Percentiles rank a stretch among this genome's conserved stretches.
phyloP scores from a whole-genome alignment of 2,888 invertebrate species.

The Eupithecia centaureata region DNA sequence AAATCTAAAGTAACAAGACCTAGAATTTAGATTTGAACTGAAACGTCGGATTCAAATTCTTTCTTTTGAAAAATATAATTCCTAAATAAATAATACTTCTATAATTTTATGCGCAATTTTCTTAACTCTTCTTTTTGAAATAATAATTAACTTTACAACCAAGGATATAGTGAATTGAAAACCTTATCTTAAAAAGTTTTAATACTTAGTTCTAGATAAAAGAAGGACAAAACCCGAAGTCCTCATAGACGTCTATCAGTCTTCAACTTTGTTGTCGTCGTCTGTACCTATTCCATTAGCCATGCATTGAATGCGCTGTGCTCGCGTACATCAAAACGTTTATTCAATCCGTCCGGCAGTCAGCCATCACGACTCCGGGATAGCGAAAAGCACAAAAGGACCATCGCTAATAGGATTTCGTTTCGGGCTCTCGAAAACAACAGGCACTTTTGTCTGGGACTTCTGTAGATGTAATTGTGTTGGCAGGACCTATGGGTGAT shows the following conservation, averaged over 20 bases:
- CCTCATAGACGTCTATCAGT: not conserved
- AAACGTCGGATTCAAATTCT: too few species aligned
- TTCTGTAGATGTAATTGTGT: not conserved
- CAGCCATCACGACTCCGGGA: conserved; percentile 25
- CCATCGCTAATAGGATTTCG: conserved; percentile 35
- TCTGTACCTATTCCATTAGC: conserved; percentile 17
- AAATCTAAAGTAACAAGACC: too few species aligned
- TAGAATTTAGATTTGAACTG: too few species aligned
- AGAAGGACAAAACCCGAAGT: not conserved
- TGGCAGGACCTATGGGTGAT: too few species aligned
- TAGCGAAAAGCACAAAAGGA: conserved; percentile 30
- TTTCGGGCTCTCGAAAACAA: conserved; percentile 23
- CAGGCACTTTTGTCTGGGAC: conserved; percentile 25
- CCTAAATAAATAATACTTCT: too few species aligned
- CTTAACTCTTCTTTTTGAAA: too few species aligned
- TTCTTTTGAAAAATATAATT: too few species aligned
- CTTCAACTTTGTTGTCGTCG: not conserved
- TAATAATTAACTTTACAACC: too few species aligned
- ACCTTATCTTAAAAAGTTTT: too few species aligned
- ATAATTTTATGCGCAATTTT: too few species aligned
- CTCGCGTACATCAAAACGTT: conserved; percentile 36
- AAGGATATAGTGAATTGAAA: too few species aligned
- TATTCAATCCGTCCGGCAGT: conserved; percentile 34
- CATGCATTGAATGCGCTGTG: conserved; percentile 20
- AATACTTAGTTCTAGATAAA: too few species aligned